Percentiles rank a stretch among this genome's conserved stretches.
These are phyloP conservation scores for Lottia scabra DNA, from an alignment of 2,888 invertebrate genomes.

Conservation along the genomic window DNA sequence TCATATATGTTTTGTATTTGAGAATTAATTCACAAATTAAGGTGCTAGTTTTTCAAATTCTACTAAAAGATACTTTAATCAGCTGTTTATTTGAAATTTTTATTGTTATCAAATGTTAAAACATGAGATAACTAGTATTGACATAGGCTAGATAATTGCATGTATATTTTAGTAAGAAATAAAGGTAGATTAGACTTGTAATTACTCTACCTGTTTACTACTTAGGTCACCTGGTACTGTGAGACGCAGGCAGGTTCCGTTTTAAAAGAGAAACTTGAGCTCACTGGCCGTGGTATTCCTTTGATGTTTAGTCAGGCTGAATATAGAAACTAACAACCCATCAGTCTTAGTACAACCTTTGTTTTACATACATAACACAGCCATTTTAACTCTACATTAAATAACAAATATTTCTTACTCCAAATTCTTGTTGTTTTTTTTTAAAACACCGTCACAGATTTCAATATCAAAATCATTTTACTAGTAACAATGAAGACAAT, in stretches of 20 bases:
- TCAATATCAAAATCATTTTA: too few species aligned
- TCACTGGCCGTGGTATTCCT: slow-evolving; percentile 4
- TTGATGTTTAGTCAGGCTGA: slow-evolving; percentile 3
- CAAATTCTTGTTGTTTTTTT: too few species aligned
- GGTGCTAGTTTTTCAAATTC: too few species aligned
- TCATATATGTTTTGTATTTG: too few species aligned
- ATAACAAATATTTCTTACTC: not conserved
- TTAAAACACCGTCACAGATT: too few species aligned
- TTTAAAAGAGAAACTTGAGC: slow-evolving; percentile 4
- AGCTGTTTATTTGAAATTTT: too few species aligned
- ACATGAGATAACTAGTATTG: too few species aligned
- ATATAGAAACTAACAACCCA: slow-evolving; percentile 3
- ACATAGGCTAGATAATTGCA: too few species aligned
- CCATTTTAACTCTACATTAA: not conserved
- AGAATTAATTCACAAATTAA: too few species aligned
- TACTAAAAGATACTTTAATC: too few species aligned
- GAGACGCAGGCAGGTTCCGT: slow-evolving; percentile 6
- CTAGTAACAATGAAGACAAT: too few species aligned
- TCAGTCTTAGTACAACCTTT: slow-evolving; percentile 1
- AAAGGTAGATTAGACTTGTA: not conserved
- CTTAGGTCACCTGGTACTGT: slow-evolving; percentile 4
- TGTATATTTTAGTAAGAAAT: not conserved
- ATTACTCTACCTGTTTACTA: slow-evolving; percentile 2
- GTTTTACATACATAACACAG: not conserved
- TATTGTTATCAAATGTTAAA: too few species aligned